A percentile compares a stretch with the other conserved stretches of the same genome.
Conservation (phyloP, 2,797 vertebrate species). For the Strix occidentalis region DNA sequence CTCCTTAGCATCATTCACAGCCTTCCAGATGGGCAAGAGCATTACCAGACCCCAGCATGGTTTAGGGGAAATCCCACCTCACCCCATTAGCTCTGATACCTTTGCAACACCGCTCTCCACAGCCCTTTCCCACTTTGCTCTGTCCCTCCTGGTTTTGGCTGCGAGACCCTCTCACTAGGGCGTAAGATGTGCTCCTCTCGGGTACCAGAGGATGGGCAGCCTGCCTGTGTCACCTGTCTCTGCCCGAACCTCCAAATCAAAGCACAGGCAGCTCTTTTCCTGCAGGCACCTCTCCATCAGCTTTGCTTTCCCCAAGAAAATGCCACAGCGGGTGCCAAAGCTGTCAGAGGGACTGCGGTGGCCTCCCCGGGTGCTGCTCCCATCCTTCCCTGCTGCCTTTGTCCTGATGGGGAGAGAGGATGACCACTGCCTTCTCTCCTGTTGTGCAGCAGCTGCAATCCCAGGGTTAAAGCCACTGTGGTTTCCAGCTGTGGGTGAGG, state of each 20-base stretch:
- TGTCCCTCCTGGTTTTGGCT: not conserved
- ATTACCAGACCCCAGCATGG: not conserved
- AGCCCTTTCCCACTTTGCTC: not conserved
- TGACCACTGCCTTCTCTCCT: not conserved
- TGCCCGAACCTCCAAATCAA: not conserved
- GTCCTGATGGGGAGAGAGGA: not conserved
- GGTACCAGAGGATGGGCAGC: not conserved
- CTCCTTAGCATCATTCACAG: not conserved
- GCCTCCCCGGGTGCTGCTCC: not conserved
- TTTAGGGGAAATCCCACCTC: not conserved
- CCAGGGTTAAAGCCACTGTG: not conserved
- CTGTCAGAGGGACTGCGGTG: not conserved
- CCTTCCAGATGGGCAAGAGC: not conserved
- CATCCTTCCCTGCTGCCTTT: not conserved
- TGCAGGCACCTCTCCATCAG: not conserved
- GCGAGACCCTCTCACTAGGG: not conserved
- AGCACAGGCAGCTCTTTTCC: not conserved
- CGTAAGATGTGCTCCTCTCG: not conserved
- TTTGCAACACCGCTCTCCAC: not conserved
- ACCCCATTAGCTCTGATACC: not conserved
- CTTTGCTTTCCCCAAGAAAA: not conserved
- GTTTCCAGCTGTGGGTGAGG: not conserved
- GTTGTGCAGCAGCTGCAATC: not conserved
- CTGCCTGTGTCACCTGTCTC: not conserved
- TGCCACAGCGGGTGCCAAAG: not conserved